These are phyloP conservation scores for Crossaster papposus DNA, from an alignment of 53 echinoderm and acorn worm genomes.

Conservation along the genomic window DNA sequence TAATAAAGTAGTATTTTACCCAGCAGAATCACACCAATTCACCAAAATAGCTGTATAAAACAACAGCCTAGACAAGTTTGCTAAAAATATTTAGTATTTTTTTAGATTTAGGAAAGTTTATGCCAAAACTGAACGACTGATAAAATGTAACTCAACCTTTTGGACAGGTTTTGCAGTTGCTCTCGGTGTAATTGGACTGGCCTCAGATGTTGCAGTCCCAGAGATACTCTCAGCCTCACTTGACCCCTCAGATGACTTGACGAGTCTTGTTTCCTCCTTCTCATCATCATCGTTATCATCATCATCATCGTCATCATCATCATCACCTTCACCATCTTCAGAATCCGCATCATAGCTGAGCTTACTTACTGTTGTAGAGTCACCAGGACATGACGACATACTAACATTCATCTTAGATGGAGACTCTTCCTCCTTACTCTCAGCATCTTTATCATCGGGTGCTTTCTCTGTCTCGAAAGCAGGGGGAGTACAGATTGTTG, in stretches of 20 bases:
- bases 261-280: constrained; percentile 23
- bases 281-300: constrained; percentile 43
- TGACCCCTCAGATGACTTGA: constrained; percentile 30
- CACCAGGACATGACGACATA: neutral
- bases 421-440: neutral
- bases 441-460: neutral
- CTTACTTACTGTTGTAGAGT: neutral
- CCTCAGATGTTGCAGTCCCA: neutral
- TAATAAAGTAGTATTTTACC: neutral
- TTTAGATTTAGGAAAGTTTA: too few species aligned
- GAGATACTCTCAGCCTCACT: constrained; percentile 47
- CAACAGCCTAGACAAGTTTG: too few species aligned
- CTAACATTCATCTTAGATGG: neutral
- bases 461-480: neutral
- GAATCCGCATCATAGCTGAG: constrained; percentile 51
- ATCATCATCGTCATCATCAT: constrained; percentile 30
- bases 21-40: neutral
- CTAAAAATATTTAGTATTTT: too few species aligned
- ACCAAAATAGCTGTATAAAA: too few species aligned
- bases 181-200: neutral
- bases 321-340: constrained; percentile 50
- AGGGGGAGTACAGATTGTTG: neutral
- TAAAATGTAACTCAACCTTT: constrained; percentile 23
- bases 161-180: constrained; percentile 13
- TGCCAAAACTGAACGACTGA: too few species aligned